Evolutionary conservation across 1,140 invertebrate species (phyloP).

Genomic region (Drosophila kanapiae): DNA sequence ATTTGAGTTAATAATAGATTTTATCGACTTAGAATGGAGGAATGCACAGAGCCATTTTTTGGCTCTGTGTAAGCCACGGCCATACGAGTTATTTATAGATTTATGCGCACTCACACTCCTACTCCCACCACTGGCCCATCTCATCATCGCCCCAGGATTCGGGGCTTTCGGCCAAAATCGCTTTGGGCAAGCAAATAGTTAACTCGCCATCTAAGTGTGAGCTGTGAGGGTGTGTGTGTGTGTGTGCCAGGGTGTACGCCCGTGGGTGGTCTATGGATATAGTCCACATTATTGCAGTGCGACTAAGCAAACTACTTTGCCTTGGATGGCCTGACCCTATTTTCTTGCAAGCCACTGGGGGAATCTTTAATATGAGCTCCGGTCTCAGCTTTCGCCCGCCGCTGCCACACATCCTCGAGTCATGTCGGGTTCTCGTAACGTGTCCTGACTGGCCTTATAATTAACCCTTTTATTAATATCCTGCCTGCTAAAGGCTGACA

Average conservation of each 20-base stretch:
- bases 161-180: constrained; percentile 47
- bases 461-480: constrained; percentile 74
- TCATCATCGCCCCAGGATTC: constrained; percentile 30
- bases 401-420: constrained; percentile 3
- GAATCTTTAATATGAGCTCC: constrained; percentile 27
- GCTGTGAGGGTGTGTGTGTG: neutral
- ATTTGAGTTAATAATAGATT: neutral
- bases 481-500: constrained; percentile 5
- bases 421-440: constrained; percentile 21
- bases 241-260: constrained; percentile 8
- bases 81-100: constrained; percentile 70
- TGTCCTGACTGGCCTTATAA: constrained; percentile 54
- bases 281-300: constrained; percentile 61
- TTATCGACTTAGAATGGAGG: too few relatives aligned
- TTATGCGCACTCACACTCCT: constrained; percentile 40
- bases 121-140: neutral
- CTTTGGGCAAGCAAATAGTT: constrained; percentile 65
- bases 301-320: constrained; percentile 65
- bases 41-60: neutral
- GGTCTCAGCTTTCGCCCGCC: neutral
- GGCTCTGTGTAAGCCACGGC: neutral
- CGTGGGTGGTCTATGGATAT: constrained; percentile 20
- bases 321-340: constrained; percentile 37
- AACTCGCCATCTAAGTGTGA: constrained; percentile 46
- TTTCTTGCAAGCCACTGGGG: constrained; percentile 31